Conservation (phyloP, 2,113 vertebrate genomes). For the Pollimyrus isidori region DNA sequence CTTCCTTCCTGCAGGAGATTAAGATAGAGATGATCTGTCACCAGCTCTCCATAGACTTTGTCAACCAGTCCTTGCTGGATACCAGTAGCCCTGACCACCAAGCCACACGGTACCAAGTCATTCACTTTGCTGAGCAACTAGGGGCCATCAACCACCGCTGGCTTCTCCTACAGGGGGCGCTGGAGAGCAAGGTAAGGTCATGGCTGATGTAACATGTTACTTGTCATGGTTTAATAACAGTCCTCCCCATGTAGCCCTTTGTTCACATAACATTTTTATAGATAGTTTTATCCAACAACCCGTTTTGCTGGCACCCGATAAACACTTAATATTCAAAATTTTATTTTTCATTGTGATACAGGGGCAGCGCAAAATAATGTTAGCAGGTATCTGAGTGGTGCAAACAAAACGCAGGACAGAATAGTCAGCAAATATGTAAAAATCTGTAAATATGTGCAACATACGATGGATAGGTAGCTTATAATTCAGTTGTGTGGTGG, state of each 20-base stretch:
- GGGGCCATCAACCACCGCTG: slow-evolving; percentile 70
- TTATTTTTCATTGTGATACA: background rate
- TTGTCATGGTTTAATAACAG: background rate
- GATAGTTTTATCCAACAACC: background rate
- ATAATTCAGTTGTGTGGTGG: background rate
- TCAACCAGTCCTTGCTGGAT: slow-evolving; percentile 72
- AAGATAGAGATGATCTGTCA: slow-evolving; percentile 66
- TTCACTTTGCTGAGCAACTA: slow-evolving; percentile 72
- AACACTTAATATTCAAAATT: background rate
- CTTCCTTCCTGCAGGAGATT: slow-evolving; percentile 53
- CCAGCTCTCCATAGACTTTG: slow-evolving; percentile 71
- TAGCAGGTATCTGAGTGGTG: background rate
- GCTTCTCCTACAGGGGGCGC: slow-evolving; percentile 58
- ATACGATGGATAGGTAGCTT: background rate
- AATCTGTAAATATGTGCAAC: background rate
- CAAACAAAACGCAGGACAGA: background rate
- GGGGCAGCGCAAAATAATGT: background rate
- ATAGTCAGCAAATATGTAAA: background rate
- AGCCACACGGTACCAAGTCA: slow-evolving; percentile 64
- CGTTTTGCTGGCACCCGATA: background rate
- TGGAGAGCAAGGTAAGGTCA: slow-evolving; percentile 66
- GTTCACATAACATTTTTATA: background rate
- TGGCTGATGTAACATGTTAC: background rate
- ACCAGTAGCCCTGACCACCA: slow-evolving; percentile 60
- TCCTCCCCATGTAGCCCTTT: background rate